These are phyloP conservation scores for Oryzias dopingdopingensis DNA, from an alignment of 2,797 vertebrate genomes.

Conservation along the genomic window DNA sequence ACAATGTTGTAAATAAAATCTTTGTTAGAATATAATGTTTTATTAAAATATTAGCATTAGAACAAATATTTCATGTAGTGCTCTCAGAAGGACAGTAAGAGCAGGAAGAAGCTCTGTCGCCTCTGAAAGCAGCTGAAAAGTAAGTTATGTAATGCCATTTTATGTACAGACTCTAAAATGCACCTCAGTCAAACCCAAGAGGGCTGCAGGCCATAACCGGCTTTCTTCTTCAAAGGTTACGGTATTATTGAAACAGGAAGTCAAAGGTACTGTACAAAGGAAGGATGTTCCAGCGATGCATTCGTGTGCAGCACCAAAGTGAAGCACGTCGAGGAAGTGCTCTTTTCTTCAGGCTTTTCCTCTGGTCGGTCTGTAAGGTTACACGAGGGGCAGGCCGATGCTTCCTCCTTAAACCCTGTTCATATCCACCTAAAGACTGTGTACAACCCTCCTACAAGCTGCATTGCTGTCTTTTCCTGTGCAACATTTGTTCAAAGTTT, in stretches of 20 bases:
- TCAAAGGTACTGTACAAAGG: conserved; percentile 47
- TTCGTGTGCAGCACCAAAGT: conserved; percentile 22
- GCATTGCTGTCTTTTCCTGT: no score
- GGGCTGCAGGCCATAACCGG: conserved; percentile 22
- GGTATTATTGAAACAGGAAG: conserved; percentile 58
- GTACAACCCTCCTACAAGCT: no score
- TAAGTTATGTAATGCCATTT: conserved; percentile 53
- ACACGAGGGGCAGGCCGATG: conserved; percentile 13
- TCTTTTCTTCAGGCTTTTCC: conserved; percentile 53
- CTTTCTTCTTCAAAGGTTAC: conserved; percentile 36
- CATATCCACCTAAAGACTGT: no score
- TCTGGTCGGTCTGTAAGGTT: conserved; percentile 33
- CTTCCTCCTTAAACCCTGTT: conserved; percentile 33
- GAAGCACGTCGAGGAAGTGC: conserved; percentile 49
- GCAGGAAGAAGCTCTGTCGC: neutral
- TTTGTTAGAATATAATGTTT: no score
- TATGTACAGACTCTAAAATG: conserved; percentile 31
- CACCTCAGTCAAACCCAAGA: conserved; percentile 20
- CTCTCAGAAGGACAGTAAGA: conserved; percentile 3
- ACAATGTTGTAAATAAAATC: no score
- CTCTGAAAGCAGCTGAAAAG: conserved; percentile 11
- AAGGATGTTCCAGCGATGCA: conserved; percentile 53
- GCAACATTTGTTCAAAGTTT: no score
- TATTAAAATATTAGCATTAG: no score
- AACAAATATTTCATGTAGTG: neutral